Percentiles rank a stretch among this genome's conserved stretches.
These are phyloP conservation scores for Drosophila truncata DNA, from an alignment of 1,140 invertebrate species.

Conservation along the genomic window DNA sequence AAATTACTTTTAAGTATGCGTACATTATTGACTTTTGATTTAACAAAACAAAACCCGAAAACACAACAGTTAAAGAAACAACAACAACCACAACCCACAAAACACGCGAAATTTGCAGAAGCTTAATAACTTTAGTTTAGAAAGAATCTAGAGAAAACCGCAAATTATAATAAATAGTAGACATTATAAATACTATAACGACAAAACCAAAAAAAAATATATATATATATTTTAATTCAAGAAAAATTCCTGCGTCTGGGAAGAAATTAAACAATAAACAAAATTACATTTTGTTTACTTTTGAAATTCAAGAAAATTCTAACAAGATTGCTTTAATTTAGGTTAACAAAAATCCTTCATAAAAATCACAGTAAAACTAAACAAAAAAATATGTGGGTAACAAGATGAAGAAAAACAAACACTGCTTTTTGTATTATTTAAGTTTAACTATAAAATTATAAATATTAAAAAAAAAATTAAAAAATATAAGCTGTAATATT, in stretches of 20 bases:
- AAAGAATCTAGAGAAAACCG: conserved; percentile 8
- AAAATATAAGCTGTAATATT: conserved; percentile 74
- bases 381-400: conserved; percentile 61
- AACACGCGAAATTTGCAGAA: conserved; percentile 23
- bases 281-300: conserved; percentile 39
- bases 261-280: conserved; percentile 32
- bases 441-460: conserved; percentile 75
- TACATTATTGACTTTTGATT: conserved; percentile 57
- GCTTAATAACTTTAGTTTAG: conserved; percentile 35
- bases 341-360: conserved; percentile 66
- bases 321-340: conserved; percentile 80
- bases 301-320: conserved; percentile 44
- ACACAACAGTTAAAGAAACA: conserved; percentile 13
- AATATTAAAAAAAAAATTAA: conserved; percentile 64
- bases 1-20: conserved; percentile 68
- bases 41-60: conserved; percentile 9
- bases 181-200: conserved; percentile 24
- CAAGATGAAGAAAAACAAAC: conserved; percentile 74
- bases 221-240: conserved; percentile 28
- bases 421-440: conserved; percentile 84
- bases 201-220: conserved; percentile 22
- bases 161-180: conserved; percentile 34
- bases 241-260: conserved; percentile 19
- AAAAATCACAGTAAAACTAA: conserved; percentile 66
- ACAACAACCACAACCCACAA: conserved; percentile 13